Evolutionary conservation across 2,797 vertebrate genomes (phyloP).

Genomic region (Holocentrus rufus): DNA sequence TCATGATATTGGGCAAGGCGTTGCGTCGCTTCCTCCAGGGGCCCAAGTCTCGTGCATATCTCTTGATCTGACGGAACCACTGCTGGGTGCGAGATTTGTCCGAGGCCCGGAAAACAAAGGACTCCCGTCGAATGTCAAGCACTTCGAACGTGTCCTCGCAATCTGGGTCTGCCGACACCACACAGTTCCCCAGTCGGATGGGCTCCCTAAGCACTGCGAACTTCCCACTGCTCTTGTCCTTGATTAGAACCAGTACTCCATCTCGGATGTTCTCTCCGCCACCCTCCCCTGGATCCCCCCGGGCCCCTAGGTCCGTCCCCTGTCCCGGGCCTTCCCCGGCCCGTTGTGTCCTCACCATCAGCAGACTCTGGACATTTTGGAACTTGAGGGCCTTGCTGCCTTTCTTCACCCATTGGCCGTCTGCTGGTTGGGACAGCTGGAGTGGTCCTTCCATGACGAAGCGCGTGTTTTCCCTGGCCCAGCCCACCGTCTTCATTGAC

Average conservation of each 20-base stretch:
- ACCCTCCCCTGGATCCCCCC: conserved; percentile 68
- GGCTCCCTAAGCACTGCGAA: conserved; percentile 90
- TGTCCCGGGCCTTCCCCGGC: conserved; percentile 64
- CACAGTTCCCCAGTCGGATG: conserved; percentile 89
- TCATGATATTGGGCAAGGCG: conserved; percentile 95
- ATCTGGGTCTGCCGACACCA: conserved; percentile 89
- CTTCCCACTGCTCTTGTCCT: conserved; percentile 93
- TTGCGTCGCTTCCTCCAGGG: conserved; percentile 92
- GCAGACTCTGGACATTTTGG: conserved; percentile 91
- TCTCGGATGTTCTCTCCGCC: conserved; percentile 85
- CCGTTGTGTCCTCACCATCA: conserved; percentile 87
- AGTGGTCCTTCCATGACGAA: conserved; percentile 93
- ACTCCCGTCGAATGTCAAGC: conserved; percentile 90
- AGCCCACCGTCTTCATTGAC: conserved; percentile 90
- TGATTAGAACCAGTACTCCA: conserved; percentile 89
- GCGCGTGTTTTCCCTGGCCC: conserved; percentile 88
- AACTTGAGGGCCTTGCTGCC: conserved; percentile 92
- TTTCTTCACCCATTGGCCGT: conserved; percentile 92
- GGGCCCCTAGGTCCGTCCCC: conserved; percentile 50
- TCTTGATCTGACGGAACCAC: conserved; percentile 91
- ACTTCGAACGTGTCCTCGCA: conserved; percentile 92
- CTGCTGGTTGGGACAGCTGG: conserved; percentile 89
- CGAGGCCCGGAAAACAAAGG: conserved; percentile 89
- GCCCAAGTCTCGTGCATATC: conserved; percentile 87
- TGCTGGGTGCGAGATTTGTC: conserved; percentile 91